phyloP scores from a whole-genome alignment of 2,113 vertebrate species.

The Corynorhinus townsendii region DNA sequence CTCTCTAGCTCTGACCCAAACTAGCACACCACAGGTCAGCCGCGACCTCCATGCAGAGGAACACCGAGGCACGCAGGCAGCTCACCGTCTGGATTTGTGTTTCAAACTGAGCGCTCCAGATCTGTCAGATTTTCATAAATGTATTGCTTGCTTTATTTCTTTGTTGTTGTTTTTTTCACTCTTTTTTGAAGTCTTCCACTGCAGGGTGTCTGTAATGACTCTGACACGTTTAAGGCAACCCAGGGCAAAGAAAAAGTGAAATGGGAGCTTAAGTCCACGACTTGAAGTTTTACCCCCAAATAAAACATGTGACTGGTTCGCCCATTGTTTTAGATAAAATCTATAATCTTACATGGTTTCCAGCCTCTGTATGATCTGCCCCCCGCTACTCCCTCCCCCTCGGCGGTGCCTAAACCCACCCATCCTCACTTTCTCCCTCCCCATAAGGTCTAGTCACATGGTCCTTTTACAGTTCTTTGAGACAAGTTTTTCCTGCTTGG shows the following conservation, averaged over 20 bases:
- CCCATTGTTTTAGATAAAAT: not conserved
- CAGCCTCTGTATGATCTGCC: not conserved
- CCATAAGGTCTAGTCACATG: not conserved
- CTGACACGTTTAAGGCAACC: not conserved
- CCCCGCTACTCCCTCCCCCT: accelerated
- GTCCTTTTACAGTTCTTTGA: not conserved
- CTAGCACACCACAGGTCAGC: accelerated
- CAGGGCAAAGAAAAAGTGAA: not conserved
- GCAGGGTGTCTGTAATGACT: not conserved
- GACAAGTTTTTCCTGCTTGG: not conserved
- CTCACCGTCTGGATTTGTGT: not conserved
- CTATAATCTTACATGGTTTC: not conserved
- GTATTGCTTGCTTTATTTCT: not conserved
- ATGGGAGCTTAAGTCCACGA: not conserved
- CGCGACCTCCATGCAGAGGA: not conserved
- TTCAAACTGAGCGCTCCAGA: not conserved
- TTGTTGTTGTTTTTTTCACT: too few species aligned
- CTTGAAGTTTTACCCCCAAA: not conserved
- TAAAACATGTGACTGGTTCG: not conserved
- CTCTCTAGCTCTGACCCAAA: accelerated
- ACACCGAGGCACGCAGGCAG: not conserved
- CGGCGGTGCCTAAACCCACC: not conserved
- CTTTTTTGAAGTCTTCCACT: not conserved
- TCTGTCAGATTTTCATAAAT: not conserved
- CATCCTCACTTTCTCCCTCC: not conserved